phyloP scores from a whole-genome alignment of 2,888 invertebrate species.

The Yponomeuta evonymella region DNA sequence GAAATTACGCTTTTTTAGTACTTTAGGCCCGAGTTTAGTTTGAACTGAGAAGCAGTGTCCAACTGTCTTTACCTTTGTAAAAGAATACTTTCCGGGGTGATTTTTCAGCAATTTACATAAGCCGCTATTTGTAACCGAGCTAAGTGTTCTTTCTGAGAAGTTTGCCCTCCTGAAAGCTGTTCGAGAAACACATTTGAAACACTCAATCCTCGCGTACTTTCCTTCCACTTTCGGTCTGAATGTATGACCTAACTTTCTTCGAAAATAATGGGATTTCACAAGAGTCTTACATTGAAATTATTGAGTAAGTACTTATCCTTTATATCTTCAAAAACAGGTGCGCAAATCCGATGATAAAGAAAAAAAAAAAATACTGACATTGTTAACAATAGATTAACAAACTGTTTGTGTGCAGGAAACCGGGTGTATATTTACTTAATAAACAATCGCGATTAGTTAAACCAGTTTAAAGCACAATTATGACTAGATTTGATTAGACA shows the following conservation, averaged over 20 bases:
- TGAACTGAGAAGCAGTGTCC: neutral
- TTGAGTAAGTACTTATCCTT: too few relatives aligned
- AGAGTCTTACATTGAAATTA: neutral
- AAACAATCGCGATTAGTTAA: too few relatives aligned
- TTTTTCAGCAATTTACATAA: conserved; percentile 13
- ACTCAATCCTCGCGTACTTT: neutral
- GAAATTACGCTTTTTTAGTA: too few relatives aligned
- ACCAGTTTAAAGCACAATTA: too few relatives aligned
- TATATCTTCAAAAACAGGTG: too few relatives aligned
- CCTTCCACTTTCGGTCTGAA: neutral
- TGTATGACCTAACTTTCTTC: neutral
- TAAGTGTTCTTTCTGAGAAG: neutral
- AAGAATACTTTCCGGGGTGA: neutral
- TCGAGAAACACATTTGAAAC: conserved; percentile 1
- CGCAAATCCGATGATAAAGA: too few relatives aligned
- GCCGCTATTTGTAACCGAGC: conserved; percentile 7
- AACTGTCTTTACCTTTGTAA: neutral
- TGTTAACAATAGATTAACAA: too few relatives aligned
- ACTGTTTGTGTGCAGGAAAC: too few relatives aligned
- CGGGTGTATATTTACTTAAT: too few relatives aligned
- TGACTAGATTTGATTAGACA: too few relatives aligned
- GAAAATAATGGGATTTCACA: neutral
- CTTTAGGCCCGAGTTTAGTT: neutral
- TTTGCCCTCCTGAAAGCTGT: neutral
- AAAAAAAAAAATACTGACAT: too few relatives aligned